Percentiles rank a stretch among this genome's conserved stretches.
These are phyloP conservation scores for Mallotus villosus DNA, from an alignment of 2,797 vertebrate genomes.

Conservation along the genomic window DNA sequence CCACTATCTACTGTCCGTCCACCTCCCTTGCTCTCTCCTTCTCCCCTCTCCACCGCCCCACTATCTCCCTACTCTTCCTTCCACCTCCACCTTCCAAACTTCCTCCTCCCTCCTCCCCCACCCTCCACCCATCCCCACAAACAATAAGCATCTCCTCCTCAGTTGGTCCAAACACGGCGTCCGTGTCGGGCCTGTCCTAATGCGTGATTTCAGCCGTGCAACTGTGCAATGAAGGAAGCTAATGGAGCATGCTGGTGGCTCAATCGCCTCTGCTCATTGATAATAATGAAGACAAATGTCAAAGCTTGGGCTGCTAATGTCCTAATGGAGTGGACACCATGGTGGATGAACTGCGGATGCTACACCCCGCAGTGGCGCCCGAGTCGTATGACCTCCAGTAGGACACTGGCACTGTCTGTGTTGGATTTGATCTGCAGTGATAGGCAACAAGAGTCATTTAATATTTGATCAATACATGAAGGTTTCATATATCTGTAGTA, in stretches of 20 bases:
- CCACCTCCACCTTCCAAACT: slow-evolving; percentile 3
- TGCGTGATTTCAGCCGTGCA: slow-evolving; percentile 80
- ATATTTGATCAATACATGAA: neutral
- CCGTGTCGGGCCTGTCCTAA: slow-evolving; percentile 78
- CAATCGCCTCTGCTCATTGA: slow-evolving; percentile 81
- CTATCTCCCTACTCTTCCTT: slow-evolving; percentile 34
- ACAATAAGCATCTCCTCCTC: slow-evolving; percentile 70
- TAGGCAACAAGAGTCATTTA: too few species aligned
- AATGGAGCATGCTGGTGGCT: slow-evolving; percentile 81
- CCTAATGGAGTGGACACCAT: slow-evolving; percentile 75
- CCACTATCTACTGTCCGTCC: slow-evolving; percentile 21
- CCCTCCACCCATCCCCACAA: slow-evolving; percentile 48
- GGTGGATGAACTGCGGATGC: slow-evolving; percentile 61
- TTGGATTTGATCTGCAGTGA: too few species aligned
- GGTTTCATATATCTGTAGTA: too few species aligned
- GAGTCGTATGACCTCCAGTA: slow-evolving; percentile 54
- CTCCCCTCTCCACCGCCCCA: slow-evolving; percentile 10
- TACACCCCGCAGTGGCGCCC: slow-evolving; percentile 62
- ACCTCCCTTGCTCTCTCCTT: neutral
- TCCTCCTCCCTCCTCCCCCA: slow-evolving; percentile 34
- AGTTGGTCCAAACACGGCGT: slow-evolving; percentile 73
- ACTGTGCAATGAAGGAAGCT: slow-evolving; percentile 77
- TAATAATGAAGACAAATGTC: slow-evolving; percentile 88
- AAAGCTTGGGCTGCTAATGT: slow-evolving; percentile 81
- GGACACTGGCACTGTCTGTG: too few species aligned